Conservation (phyloP, 2,888 invertebrate genomes). For the Campoletis raptor region DNA sequence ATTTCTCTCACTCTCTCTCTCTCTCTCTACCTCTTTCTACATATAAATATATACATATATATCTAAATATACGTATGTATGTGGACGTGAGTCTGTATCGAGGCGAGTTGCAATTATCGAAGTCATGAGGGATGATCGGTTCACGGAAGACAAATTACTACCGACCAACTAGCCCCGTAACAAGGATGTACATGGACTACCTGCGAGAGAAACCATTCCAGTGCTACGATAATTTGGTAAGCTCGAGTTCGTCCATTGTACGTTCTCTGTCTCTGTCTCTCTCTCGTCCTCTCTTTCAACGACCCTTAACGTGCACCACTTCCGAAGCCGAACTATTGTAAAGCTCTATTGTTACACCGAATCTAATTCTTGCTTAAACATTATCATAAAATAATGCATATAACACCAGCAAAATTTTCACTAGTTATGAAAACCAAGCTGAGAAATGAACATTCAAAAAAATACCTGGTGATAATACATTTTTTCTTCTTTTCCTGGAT, state of each 20-base stretch:
- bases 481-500: background rate
- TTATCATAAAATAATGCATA: background rate
- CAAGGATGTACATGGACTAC: constrained; percentile 54
- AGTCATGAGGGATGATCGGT: constrained; percentile 66
- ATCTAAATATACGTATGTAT: background rate
- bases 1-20: constrained; percentile 15
- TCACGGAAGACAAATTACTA: constrained; percentile 64
- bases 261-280: constrained; percentile 8
- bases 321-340: constrained; percentile 8
- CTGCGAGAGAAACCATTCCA: constrained; percentile 26
- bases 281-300: constrained; percentile 5
- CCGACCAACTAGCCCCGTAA: constrained; percentile 45
- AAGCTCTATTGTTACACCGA: background rate
- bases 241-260: constrained; percentile 50
- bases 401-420: background rate
- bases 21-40: background rate
- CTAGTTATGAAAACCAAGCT: background rate
- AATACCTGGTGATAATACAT: background rate
- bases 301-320: constrained; percentile 5
- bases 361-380: background rate
- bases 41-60: background rate
- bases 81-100: constrained; percentile 14
- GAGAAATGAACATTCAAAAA: background rate
- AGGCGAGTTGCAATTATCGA: constrained; percentile 60
- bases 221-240: constrained; percentile 55